Evolutionary conservation across 1,140 invertebrate species (phyloP).

Genomic region (Drosophila kikkawai): DNA sequence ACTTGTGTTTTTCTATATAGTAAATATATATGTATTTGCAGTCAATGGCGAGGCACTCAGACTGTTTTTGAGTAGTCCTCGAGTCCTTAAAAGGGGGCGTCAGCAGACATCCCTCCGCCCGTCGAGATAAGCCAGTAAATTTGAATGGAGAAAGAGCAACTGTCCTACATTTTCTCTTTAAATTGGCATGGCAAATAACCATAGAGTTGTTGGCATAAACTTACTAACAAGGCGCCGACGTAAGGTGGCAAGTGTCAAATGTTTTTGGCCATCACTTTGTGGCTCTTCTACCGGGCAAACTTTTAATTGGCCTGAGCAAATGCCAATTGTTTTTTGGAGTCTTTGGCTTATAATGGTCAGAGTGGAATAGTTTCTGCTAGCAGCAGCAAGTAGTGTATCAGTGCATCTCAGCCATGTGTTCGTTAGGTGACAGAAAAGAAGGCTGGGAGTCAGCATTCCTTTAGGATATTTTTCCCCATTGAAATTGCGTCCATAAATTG

Average conservation of each 20-base stretch:
- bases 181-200: slow-evolving; percentile 75
- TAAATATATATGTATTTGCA: slow-evolving; percentile 24
- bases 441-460: neutral
- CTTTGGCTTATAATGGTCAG: slow-evolving; percentile 32
- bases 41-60: slow-evolving; percentile 62
- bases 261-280: slow-evolving; percentile 62
- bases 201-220: slow-evolving; percentile 66
- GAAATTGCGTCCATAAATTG: slow-evolving; percentile 67
- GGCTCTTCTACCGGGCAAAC: slow-evolving; percentile 56
- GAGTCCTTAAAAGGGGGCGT: slow-evolving; percentile 43
- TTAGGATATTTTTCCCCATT: slow-evolving; percentile 25
- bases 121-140: slow-evolving; percentile 40
- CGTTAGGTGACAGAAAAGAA: slow-evolving; percentile 9
- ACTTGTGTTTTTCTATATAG: slow-evolving; percentile 9
- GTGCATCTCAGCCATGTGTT: slow-evolving; percentile 33
- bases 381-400: slow-evolving; percentile 8
- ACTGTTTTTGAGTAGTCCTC: slow-evolving; percentile 68
- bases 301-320: slow-evolving; percentile 77
- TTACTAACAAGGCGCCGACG: slow-evolving; percentile 75
- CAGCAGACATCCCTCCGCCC: slow-evolving; percentile 34
- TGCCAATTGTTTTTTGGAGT: slow-evolving; percentile 65
- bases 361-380: slow-evolving; percentile 17
- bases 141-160: slow-evolving; percentile 28
- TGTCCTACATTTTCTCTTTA: slow-evolving; percentile 83
- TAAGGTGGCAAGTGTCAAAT: slow-evolving; percentile 64